Base-by-base conservation (phyloP, 2,113 vertebrate species). In the Gobius niger region DNA sequence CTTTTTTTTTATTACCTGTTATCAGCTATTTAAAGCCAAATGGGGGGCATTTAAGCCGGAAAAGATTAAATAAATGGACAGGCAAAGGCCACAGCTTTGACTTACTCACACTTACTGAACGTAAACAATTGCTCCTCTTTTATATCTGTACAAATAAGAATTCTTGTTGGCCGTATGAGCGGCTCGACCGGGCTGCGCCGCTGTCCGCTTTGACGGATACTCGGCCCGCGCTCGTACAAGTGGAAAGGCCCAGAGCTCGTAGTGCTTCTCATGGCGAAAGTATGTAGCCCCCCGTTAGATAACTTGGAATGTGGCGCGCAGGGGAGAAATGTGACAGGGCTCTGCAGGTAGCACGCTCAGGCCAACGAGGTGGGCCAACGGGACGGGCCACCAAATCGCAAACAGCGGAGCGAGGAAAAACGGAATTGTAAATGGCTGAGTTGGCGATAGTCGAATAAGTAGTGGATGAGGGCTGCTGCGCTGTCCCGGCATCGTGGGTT, bases 311-410 rank as follows among this genome's bases (percentile, higher is more conserved):
- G 91, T 93, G 78, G 87, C 91, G 71, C 68, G 76, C 73, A 85
- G 81, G 85, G 79, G 89, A 90, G 89, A 92, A 93, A 93, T 91
- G 87, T 92, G 91, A 91, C 92, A 89, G 75, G 78, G 83, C 81
- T 81, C 87, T 91, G 90, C 82, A 93, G 91, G 87, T 92, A 90
- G 78, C 84, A 87, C 76, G 78, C 76, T 54, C 80, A 67, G 57
- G 74, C 72, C 76, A 83, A 67, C 57, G 61, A 72, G 73, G 68
- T 50, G 73, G 63, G 64, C 63, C 44, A 13, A 2, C 1, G 34
- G 68, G 50, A 51, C 64, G 49, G 68, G 49, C 15, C 14, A 7
- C 9, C 57, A 16, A 60, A 42, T 60, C 57, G 16, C 57, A 7
- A 34, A 40, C 19, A 13, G 24, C 54, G 24, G 10, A 11, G 8